Evolutionary conservation across 2,113 vertebrate species (phyloP).

Genomic region (Trachemys scripta): DNA sequence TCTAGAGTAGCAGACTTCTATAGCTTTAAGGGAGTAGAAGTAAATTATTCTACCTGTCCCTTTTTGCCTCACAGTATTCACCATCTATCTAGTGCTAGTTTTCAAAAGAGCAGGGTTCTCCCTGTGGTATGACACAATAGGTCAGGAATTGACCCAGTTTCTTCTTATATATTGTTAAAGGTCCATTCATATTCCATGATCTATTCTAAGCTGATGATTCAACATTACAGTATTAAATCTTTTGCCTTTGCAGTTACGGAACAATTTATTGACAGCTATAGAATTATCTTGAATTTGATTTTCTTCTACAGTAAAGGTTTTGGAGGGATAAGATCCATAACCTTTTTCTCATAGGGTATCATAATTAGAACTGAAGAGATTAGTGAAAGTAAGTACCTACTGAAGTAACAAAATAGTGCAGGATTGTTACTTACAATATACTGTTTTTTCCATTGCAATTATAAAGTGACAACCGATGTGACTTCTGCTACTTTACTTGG

Average conservation of each 20-base stretch:
- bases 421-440: not conserved
- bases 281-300: not conserved
- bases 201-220: not conserved
- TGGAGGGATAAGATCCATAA: not conserved
- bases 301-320: not conserved
- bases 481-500: not conserved
- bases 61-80: not conserved
- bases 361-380: not conserved
- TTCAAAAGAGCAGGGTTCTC: not conserved
- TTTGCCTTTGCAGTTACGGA: not conserved
- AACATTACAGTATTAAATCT: not conserved
- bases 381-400: not conserved
- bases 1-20: not conserved
- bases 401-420: not conserved
- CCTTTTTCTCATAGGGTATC: not conserved
- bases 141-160: not conserved
- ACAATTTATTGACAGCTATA: not conserved
- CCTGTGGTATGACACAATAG: not conserved
- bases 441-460: not conserved
- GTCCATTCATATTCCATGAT: accelerated
- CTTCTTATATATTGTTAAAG: not conserved
- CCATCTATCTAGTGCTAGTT: not conserved
- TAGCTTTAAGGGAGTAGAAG: not conserved
- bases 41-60: not conserved
- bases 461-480: not conserved